These are phyloP conservation scores for Sussaba pulchella DNA, from an alignment of 2,888 invertebrate species.

Conservation along the genomic window DNA sequence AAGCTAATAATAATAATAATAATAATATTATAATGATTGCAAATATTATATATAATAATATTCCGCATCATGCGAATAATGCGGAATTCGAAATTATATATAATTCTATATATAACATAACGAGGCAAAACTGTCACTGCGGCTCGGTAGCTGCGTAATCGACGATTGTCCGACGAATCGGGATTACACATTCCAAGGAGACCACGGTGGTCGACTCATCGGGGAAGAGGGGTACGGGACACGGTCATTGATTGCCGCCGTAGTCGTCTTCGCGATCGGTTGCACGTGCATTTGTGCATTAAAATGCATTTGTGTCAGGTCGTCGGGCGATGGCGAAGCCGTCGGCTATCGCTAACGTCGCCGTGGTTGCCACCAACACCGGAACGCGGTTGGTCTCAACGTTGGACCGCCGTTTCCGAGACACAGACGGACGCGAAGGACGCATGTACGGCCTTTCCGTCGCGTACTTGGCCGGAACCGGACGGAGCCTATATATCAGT, in stretches of 20 bases:
- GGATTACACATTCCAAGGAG: slow-evolving; percentile 70
- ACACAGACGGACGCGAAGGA: slow-evolving; percentile 53
- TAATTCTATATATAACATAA: too few species aligned
- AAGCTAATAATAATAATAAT: too few species aligned
- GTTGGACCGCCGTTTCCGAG: slow-evolving; percentile 53
- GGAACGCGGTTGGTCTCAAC: slow-evolving; percentile 34
- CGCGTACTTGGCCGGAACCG: slow-evolving; percentile 52
- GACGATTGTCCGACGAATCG: slow-evolving; percentile 69
- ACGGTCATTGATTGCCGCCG: slow-evolving; percentile 72
- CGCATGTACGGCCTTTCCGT: slow-evolving; percentile 64
- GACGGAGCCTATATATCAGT: slow-evolving; percentile 55
- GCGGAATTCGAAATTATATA: too few species aligned
- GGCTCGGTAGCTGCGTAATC: not conserved
- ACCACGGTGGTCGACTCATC: slow-evolving; percentile 42
- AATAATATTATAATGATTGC: too few species aligned
- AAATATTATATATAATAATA: too few species aligned
- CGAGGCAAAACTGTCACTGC: not conserved
- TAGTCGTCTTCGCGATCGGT: slow-evolving; percentile 52
- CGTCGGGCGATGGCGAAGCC: slow-evolving; percentile 61
- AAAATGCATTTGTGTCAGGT: slow-evolving; percentile 72
- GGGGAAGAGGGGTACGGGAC: too few species aligned
- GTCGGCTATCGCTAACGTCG: slow-evolving; percentile 10
- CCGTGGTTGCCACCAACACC: too few species aligned
- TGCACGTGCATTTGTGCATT: slow-evolving; percentile 63
- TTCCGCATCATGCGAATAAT: too few species aligned